Base-by-base conservation (phyloP, 2,888 invertebrate species). In the Tetramorium bicarinatum region DNA sequence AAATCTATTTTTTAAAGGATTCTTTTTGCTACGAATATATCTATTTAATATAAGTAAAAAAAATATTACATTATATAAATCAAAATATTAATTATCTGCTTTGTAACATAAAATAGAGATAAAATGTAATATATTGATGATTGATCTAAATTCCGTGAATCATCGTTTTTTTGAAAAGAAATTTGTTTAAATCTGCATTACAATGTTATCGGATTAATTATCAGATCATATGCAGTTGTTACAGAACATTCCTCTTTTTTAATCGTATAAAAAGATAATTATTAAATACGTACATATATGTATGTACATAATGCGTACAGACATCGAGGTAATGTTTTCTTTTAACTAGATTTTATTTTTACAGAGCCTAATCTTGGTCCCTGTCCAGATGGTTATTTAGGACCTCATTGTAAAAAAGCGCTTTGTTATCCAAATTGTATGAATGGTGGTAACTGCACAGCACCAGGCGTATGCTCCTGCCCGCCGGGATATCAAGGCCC, bases 341-440 rank as follows among this genome's bases (percentile, higher is more conserved):
- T 59, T 67, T 69, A 64, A 62, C 13, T 76, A 13, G 0, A 61
- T 69, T 44, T 61, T 54, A 54, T 62, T 81, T 77, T 83, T 87
- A 44, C 94, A 97, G 98, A 97, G 94, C 97, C 98, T 71, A 98
- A 98, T 95, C 98, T 98, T 67, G 98, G 98, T 95, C 97, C 98
- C 92, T 98, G 98, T 95, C 97, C 97, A 44, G 98, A 98, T 93
- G 98, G 98, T 9, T 98, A 98, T 93, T 97, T 98, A 96, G 98
- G 99, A 3, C 98, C 93, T 15, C 97, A 98, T 94, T 98, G 98
- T 91, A 97, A 97, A 93, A 98, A 97, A 87, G 98, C 98, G 52
- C 96, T 98, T 56, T 98, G 98, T 93, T 98, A 98, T 95, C 98
- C 98, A 47, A 97, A 98, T 93, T 99, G 99, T 93, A 97, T 98